phyloP scores from a whole-genome alignment of 2,113 vertebrate genomes.

The Muntiacus reevesi region DNA sequence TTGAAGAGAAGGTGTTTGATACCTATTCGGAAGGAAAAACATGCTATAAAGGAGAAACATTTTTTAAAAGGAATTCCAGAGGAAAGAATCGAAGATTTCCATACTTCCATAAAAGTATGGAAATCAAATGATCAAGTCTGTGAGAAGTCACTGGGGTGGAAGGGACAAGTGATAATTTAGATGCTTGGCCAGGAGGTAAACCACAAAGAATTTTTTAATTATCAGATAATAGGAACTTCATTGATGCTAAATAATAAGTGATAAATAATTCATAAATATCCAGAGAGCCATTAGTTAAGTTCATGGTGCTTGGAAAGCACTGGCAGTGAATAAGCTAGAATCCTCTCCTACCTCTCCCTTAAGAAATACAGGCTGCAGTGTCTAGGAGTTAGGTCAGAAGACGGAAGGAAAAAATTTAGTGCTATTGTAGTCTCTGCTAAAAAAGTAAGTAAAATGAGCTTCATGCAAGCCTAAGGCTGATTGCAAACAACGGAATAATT shows the following conservation, averaged over 20 bases:
- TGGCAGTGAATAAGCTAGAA: background rate
- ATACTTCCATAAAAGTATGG: background rate
- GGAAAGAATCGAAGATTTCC: background rate
- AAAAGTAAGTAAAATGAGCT: background rate
- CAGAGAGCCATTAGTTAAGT: background rate
- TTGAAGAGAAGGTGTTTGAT: background rate
- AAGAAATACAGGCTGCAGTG: accelerated
- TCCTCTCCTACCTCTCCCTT: background rate
- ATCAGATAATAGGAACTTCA: background rate
- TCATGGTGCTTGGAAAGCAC: background rate
- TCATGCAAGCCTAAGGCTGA: background rate
- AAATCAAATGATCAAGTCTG: background rate
- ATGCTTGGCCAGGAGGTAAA: background rate
- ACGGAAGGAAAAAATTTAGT: background rate
- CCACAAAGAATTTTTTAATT: background rate
- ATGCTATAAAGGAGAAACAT: background rate
- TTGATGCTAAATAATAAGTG: background rate
- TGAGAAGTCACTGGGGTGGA: background rate
- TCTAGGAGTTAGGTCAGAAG: background rate
- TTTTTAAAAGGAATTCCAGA: background rate
- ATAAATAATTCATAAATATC: background rate
- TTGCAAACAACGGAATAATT: background rate
- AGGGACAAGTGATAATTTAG: background rate
- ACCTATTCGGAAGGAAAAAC: background rate
- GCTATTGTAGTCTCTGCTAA: background rate